Conservation (phyloP, 2,888 invertebrate species). For the Tenthredo amoena region DNA sequence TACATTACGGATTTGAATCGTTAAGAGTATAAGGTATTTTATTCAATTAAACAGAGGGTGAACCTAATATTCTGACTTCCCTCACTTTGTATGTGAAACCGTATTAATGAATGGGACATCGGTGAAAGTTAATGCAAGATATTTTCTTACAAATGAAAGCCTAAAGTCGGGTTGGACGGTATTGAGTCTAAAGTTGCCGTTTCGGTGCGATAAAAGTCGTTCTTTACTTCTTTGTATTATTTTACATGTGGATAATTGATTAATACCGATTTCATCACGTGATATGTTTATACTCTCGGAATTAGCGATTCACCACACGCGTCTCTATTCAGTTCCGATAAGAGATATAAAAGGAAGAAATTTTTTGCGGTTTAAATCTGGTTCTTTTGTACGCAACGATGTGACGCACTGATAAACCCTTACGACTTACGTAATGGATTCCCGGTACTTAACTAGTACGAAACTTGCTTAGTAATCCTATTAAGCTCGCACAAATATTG, state of each 20-base stretch:
- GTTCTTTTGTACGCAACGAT: neutral
- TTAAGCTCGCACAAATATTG: conserved; percentile 34
- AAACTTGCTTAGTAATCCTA: conserved; percentile 32
- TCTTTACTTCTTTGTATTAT: neutral
- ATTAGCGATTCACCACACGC: neutral
- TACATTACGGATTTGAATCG: neutral
- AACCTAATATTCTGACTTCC: neutral
- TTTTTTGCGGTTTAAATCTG: neutral
- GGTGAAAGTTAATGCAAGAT: neutral
- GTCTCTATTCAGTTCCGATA: too few species aligned
- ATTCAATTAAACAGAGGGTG: neutral
- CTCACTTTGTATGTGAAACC: neutral
- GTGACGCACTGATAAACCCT: conserved; percentile 6
- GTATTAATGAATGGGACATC: conserved; percentile 1
- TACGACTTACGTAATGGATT: conserved; percentile 7
- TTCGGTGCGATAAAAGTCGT: neutral
- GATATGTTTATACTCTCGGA: neutral
- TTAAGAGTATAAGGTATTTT: neutral
- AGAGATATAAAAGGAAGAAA: neutral
- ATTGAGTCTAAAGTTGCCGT: neutral
- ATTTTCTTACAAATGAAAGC: conserved; percentile 24
- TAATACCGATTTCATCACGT: neutral
- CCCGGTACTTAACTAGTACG: conserved; percentile 14
- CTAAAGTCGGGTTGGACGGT: neutral
- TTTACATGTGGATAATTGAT: neutral